Evolutionary conservation across 1,140 invertebrate species (phyloP), one percentile per base, ranked within the genome.

Genomic region (Eriocheir sinensis): DNA sequence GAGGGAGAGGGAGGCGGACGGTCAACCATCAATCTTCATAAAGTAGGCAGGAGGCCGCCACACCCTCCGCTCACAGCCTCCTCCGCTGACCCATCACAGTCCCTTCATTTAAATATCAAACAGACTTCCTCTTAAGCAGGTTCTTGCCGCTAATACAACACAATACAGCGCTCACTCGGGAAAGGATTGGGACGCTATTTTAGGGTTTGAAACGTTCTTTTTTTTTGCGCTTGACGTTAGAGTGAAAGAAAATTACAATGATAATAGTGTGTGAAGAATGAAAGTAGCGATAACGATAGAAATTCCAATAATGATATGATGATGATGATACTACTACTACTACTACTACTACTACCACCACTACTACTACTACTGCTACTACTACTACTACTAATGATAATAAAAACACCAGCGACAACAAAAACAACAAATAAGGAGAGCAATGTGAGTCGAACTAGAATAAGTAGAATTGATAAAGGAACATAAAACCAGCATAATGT

Each of bases 81-180:
- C 60, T 72, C 60, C 60, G 60, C 60, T 72, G 60, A 72, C 60
- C 60, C 60, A 72, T 72, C 60, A 21, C 60, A 72, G 60, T 72
- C 60, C 60, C 60, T 72, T 72, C 60, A 72, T 72, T 72, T 72
- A n/a, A 72, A 72, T 72, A 72, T 72, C 60, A 72, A 72, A 72
- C 60, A 72, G 6, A 72, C 60, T 72, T n/a, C 60, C 60, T 72
- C 60, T 72, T 72, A 72, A 72, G 21, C 60, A 72, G 60, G 60
- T 72, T 72, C 60, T 21, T 21, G 27, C 60, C 60, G 60, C 60
- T n/a, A 72, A 72, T n/a, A 72, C 60, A 72, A 21, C 60, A n/a
- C 60, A 72, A 72, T 21, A 72, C 21, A 72, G 1, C 6, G 60
- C 60, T 72, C n/a, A 72, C 60, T 72, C 27, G 21, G 60, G 27